These are phyloP conservation scores for Cryptocheilus praepositus DNA, from an alignment of 2,888 invertebrate species.

Conservation along the genomic window DNA sequence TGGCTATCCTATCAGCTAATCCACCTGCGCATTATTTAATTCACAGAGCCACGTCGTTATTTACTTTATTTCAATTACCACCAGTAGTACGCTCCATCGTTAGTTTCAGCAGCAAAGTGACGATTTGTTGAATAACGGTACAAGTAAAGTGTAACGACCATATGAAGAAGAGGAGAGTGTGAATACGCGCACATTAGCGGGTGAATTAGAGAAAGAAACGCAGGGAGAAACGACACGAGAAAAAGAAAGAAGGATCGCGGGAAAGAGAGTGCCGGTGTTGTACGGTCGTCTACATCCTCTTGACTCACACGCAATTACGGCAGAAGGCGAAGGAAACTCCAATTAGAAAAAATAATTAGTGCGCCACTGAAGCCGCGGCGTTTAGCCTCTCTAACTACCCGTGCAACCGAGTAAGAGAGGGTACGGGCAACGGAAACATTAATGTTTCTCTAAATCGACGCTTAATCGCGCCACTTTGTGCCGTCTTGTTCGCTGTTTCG, in stretches of 20 bases:
- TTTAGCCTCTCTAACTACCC: constrained; percentile 6
- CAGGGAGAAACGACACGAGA: neutral
- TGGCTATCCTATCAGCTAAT: no score
- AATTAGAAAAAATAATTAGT: constrained; percentile 40
- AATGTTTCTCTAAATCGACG: constrained; percentile 16
- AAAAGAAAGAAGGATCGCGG: no score
- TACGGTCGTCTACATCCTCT: constrained; percentile 1
- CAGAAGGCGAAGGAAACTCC: constrained; percentile 20
- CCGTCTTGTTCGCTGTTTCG: neutral
- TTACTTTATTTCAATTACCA: no score
- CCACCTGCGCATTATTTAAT: constrained; percentile 3
- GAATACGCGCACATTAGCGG: no score
- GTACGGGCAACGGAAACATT: constrained; percentile 7
- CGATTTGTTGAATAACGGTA: no score
- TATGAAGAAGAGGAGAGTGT: no score
- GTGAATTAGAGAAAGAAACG: neutral
- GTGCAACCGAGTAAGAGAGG: neutral
- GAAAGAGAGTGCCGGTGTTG: no score
- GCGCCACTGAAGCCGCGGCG: constrained; percentile 1
- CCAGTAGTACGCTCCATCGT: no score
- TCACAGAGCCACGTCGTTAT: no score
- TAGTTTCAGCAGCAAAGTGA: no score
- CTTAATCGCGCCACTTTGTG: constrained; percentile 9
- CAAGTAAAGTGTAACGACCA: no score
- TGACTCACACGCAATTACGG: constrained; percentile 24